Evolutionary conservation across 2,113 vertebrate species (phyloP), one percentile per base, ranked within the genome.

Genomic region (Ameiurus melas): DNA sequence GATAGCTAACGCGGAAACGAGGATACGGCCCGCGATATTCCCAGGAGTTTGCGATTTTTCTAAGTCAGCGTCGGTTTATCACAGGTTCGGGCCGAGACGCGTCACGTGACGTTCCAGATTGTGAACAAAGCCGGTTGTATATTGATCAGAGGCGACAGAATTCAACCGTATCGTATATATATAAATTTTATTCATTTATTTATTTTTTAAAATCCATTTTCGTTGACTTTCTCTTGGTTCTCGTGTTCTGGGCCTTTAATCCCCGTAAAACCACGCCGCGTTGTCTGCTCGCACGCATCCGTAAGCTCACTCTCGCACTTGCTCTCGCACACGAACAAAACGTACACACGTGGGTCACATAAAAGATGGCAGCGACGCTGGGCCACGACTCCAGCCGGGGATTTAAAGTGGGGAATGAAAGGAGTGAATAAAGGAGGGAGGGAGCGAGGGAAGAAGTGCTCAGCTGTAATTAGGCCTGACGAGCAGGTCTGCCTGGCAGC

Each of bases 391-490:
- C 57, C 25, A 22, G 85, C 19, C 10, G 30, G 85, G 27, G 43
- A 75, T 51, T n/a, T 86, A 80, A 83, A 89, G 85, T 87, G 83
- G 86, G 71, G 53, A 60, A 68, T 83, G 60, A 47, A 83, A 83
- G 80, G 80, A 62, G 80, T 39, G 80, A 81, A 81, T 81, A 36
- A 81, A 81, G 55, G 19, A 81, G 79, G 79, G 47, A 73, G 68
- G 43, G 58, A 62, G 70, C 19, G 47, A 83, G 39, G 87, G 83
- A 88, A 87, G 39, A 84, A 89, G 86, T 89, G 90, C 88, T 92
- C 91, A 92, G 87, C 90, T 88, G 92, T 91, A 92, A 93, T 93
- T 93, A 93, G 91, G 91, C 90, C 91, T 93, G 92, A 92, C 90
- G 92, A 92, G 91, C 91, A 92, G 90, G 93, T 92, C 88, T 92